Conservation (phyloP, 2,888 invertebrate genomes). For the Andrena flavipes region DNA sequence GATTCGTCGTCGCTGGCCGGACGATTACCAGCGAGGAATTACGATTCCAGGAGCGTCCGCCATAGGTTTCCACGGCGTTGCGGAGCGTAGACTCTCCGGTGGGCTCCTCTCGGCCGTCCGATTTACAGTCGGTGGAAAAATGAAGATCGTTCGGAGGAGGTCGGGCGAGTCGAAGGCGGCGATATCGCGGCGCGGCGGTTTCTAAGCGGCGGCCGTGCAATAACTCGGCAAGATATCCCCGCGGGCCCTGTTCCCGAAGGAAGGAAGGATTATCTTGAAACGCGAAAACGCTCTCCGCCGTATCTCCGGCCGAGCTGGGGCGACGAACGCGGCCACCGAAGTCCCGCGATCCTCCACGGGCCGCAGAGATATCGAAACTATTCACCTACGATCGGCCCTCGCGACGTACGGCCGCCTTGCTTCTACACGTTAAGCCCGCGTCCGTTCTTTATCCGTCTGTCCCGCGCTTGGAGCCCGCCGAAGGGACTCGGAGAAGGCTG, state of each 20-base stretch:
- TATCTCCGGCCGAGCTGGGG: constrained; percentile 74
- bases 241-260: constrained; percentile 50
- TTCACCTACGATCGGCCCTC: constrained; percentile 57
- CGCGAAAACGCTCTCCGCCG: constrained; percentile 84
- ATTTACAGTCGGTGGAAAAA: constrained; percentile 6
- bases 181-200: constrained; percentile 49
- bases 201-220: constrained; percentile 60
- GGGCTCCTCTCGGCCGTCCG: too few species aligned
- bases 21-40: not conserved
- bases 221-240: constrained; percentile 67
- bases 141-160: constrained; percentile 20
- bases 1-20: constrained; percentile 25
- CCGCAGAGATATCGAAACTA: constrained; percentile 68
- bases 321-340: constrained; percentile 65
- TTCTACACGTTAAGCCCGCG: not conserved
- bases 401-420: constrained; percentile 24
- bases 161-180: constrained; percentile 7
- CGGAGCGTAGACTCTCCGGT: not conserved
- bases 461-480: not conserved
- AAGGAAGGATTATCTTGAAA: constrained; percentile 81
- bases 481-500: not conserved
- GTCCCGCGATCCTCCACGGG: constrained; percentile 56
- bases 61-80: not conserved
- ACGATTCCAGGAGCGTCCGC: not conserved
- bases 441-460: constrained; percentile 31